These are phyloP conservation scores for Linepithema humile DNA, from an alignment of 1,140 invertebrate genomes.

Conservation along the genomic window DNA sequence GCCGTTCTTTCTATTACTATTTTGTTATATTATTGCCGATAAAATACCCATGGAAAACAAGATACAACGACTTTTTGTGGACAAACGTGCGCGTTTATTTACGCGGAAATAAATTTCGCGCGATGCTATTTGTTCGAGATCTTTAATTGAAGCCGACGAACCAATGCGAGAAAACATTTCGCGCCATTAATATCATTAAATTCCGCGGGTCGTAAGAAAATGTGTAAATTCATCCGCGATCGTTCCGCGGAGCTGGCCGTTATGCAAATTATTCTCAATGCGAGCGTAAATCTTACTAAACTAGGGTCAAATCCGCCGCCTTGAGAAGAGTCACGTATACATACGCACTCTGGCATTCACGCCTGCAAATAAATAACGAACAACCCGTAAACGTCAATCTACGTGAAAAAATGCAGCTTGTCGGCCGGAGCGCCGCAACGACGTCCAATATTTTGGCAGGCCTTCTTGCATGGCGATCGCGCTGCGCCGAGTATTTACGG, in stretches of 20 bases:
- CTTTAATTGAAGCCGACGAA: slow-evolving; percentile 38
- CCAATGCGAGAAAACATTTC: slow-evolving; percentile 27
- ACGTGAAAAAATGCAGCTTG: slow-evolving; percentile 48
- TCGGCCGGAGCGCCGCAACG: not conserved
- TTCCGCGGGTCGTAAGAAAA: slow-evolving; percentile 48
- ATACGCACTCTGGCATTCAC: not conserved
- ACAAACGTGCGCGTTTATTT: slow-evolving; percentile 29
- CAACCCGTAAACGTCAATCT: slow-evolving; percentile 66
- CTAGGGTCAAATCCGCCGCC: slow-evolving; percentile 24
- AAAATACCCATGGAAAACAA: slow-evolving; percentile 41
- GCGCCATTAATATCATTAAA: slow-evolving; percentile 28
- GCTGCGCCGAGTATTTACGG: slow-evolving; percentile 58
- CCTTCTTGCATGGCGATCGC: slow-evolving; percentile 1
- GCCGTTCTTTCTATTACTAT: slow-evolving; percentile 44
- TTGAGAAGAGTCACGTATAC: not conserved
- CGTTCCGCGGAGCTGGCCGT: slow-evolving; percentile 28
- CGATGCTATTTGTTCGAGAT: slow-evolving; percentile 35
- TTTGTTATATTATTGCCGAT: slow-evolving; percentile 45
- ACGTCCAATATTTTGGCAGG: slow-evolving; percentile 52
- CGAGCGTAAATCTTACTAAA: slow-evolving; percentile 45
- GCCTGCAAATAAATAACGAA: slow-evolving; percentile 60
- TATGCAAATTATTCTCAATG: slow-evolving; percentile 44
- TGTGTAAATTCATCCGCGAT: slow-evolving; percentile 50
- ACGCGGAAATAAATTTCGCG: slow-evolving; percentile 39
- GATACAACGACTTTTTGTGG: not conserved